Conservation (phyloP, 2,888 invertebrate species). For the Eupithecia exiguata region DNA sequence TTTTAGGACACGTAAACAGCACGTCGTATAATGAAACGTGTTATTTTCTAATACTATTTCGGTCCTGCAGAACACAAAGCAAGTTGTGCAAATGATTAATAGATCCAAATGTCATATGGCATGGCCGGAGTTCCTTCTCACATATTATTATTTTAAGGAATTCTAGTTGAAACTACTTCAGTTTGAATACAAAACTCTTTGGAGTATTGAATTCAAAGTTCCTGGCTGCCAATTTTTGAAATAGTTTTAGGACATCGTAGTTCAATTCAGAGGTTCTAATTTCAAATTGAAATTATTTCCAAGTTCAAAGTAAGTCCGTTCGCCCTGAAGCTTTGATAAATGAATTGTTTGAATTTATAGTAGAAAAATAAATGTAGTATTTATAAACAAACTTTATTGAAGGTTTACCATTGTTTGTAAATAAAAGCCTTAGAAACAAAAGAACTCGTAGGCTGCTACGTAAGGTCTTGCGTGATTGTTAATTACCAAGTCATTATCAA, state of each 20-base stretch:
- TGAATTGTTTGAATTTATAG: background rate
- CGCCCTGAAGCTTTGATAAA: background rate
- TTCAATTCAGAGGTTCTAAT: background rate
- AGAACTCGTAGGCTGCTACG: background rate
- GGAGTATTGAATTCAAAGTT: background rate
- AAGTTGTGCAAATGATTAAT: constrained; percentile 72
- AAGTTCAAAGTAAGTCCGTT: background rate
- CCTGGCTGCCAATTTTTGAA: background rate
- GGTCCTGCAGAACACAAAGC: constrained; percentile 61
- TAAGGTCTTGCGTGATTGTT: background rate
- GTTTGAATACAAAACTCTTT: constrained; percentile 9
- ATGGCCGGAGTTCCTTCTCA: constrained; percentile 57
- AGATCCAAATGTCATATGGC: constrained; percentile 67
- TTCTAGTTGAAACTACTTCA: constrained; percentile 43
- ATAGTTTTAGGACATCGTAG: background rate
- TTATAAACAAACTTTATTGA: background rate
- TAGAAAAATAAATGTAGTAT: background rate
- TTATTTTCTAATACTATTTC: constrained; percentile 57
- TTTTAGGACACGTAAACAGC: constrained; percentile 55
- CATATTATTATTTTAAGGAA: constrained; percentile 58
- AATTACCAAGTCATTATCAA: background rate
- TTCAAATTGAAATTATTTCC: background rate
- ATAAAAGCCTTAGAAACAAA: background rate
- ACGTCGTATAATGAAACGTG: constrained; percentile 49
- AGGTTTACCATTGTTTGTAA: background rate